Percentiles rank a stretch among this genome's conserved stretches.
These are phyloP conservation scores for Masnerella sp. DNA, from an alignment of 2,888 invertebrate genomes.

Conservation along the genomic window DNA sequence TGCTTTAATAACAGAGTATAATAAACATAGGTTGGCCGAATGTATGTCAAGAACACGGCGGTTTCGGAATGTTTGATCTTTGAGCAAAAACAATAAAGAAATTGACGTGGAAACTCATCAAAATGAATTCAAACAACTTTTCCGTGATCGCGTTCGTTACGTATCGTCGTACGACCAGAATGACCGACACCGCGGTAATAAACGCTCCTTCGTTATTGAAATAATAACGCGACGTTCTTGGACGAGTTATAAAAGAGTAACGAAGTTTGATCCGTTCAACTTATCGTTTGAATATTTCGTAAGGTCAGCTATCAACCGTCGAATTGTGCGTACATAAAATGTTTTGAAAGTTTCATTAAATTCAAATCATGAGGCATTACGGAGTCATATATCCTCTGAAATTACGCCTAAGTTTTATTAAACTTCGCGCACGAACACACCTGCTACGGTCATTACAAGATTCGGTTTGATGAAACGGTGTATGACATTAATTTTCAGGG, in stretches of 20 bases:
- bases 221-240: constrained; percentile 10
- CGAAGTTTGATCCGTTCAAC: constrained; percentile 10
- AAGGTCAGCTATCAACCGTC: constrained; percentile 29
- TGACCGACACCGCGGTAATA: constrained; percentile 1
- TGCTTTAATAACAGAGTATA: neutral
- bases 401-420: no score
- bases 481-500: no score
- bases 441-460: no score
- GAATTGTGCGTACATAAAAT: constrained; percentile 24
- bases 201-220: constrained; percentile 27
- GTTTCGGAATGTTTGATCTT: neutral
- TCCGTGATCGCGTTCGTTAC: neutral
- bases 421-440: no score
- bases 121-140: constrained; percentile 23
- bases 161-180: constrained; percentile 7
- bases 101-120: constrained; percentile 9
- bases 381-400: no score
- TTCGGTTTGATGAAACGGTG: no score
- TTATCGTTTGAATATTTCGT: constrained; percentile 20
- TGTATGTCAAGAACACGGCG: constrained; percentile 26
- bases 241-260: constrained; percentile 18
- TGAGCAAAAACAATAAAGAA: constrained; percentile 4
- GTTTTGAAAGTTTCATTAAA: neutral
- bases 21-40: constrained; percentile 12
- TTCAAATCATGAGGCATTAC: no score